Conservation (phyloP, 2,797 vertebrate species). For the Girardinus metallicus region DNA sequence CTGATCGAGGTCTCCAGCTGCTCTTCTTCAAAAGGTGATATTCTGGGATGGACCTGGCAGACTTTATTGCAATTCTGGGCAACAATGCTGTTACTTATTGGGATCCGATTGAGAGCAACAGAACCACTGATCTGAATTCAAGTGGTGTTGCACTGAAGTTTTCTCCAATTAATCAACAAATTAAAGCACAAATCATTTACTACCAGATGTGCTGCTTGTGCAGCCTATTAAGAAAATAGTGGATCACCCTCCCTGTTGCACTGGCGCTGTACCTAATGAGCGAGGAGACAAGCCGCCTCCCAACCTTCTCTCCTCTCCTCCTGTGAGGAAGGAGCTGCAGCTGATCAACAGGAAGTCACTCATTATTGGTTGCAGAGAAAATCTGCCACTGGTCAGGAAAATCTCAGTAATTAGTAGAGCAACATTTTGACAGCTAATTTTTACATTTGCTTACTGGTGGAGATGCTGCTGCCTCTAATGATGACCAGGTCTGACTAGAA, state of each 20-base stretch:
- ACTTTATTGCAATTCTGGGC: not conserved
- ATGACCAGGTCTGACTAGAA: not conserved
- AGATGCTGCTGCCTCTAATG: not conserved
- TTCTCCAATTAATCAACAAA: no score
- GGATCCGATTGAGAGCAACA: not conserved
- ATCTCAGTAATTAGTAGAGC: conserved; percentile 1
- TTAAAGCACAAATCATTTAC: not conserved
- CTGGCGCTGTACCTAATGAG: not conserved
- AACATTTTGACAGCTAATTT: not conserved
- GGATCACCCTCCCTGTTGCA: not conserved
- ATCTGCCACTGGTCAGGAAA: conserved; percentile 12
- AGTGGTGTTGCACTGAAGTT: not conserved
- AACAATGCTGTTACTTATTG: not conserved
- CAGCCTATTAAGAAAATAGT: not conserved
- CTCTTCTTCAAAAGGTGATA: no score
- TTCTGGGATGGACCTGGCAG: not conserved
- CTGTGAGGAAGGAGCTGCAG: conserved; percentile 3
- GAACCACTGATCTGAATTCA: not conserved
- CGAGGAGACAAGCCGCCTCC: not conserved
- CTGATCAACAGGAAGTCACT: conserved; percentile 33
- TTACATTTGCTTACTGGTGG: not conserved
- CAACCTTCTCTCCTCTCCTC: not conserved
- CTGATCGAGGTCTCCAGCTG: no score
- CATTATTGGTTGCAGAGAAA: conserved; percentile 9
- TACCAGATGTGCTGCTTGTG: not conserved